These are phyloP conservation scores for Ernsta delagoae DNA, from an alignment of 2,888 invertebrate genomes.

Conservation along the genomic window DNA sequence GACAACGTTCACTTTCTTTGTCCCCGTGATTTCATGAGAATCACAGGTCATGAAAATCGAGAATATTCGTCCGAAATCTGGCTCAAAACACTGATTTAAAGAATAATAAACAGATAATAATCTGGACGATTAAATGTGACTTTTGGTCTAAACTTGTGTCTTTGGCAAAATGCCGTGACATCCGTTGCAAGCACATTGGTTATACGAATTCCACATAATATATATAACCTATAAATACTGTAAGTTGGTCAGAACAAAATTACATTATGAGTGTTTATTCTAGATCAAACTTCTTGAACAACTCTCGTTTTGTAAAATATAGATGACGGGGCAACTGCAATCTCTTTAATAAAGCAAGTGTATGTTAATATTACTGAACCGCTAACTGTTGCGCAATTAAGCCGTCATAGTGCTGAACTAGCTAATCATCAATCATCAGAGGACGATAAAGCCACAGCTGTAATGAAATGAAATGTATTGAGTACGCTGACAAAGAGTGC, in stretches of 20 bases:
- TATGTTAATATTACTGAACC: slow-evolving; percentile 21
- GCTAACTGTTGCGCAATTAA: slow-evolving; percentile 29
- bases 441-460: slow-evolving; percentile 18
- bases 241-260: slow-evolving; percentile 3
- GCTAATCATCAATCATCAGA: slow-evolving; percentile 26
- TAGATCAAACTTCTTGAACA: background rate
- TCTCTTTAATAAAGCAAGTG: background rate
- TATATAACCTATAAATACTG: background rate
- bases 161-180: slow-evolving; percentile 36
- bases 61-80: background rate
- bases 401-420: slow-evolving; percentile 6
- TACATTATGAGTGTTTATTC: background rate
- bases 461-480: slow-evolving; percentile 7
- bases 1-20: slow-evolving; percentile 45
- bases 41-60: too few relatives aligned
- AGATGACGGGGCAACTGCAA: background rate
- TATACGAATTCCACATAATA: slow-evolving; percentile 7
- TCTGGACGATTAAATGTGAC: slow-evolving; percentile 20
- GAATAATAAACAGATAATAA: slow-evolving; percentile 12
- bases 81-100: background rate
- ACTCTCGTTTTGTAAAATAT: too few relatives aligned
- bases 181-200: slow-evolving; percentile 17
- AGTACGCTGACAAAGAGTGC: background rate
- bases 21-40: background rate
- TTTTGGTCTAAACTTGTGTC: slow-evolving; percentile 34